phyloP scores from a whole-genome alignment of 2,797 vertebrate species.

The Paguma larvata region DNA sequence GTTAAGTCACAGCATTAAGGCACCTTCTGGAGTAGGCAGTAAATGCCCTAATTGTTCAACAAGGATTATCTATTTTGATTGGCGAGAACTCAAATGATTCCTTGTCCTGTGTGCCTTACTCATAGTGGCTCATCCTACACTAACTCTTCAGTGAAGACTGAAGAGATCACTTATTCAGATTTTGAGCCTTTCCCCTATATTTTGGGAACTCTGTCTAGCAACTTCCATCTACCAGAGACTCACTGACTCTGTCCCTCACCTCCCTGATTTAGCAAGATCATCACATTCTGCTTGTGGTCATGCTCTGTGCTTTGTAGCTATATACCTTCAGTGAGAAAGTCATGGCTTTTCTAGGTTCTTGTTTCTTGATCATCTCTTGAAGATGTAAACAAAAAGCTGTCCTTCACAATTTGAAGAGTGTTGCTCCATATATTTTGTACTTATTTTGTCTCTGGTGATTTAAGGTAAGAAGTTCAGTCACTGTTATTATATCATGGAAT shows the following conservation, averaged over 20 bases:
- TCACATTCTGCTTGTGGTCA: neutral
- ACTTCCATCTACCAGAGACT: neutral
- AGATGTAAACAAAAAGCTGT: neutral
- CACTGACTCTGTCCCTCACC: neutral
- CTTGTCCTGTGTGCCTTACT: neutral
- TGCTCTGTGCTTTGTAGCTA: too few relatives aligned
- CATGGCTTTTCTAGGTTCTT: neutral
- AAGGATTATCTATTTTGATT: neutral
- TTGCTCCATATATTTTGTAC: neutral
- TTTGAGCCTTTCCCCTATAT: neutral
- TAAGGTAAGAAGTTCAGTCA: neutral
- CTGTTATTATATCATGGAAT: neutral
- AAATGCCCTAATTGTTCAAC: neutral
- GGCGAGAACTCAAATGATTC: neutral
- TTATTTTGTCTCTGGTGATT: neutral
- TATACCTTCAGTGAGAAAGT: neutral
- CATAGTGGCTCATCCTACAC: neutral
- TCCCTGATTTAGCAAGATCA: neutral
- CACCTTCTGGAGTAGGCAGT: neutral
- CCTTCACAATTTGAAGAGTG: neutral
- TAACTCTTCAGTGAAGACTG: neutral
- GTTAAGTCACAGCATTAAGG: neutral
- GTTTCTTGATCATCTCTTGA: neutral
- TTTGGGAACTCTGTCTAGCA: neutral
- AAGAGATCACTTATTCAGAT: neutral